Evolutionary conservation across 2,797 vertebrate genomes (phyloP), one percentile per base, ranked within the genome.

Genomic region (Merluccius polli): DNA sequence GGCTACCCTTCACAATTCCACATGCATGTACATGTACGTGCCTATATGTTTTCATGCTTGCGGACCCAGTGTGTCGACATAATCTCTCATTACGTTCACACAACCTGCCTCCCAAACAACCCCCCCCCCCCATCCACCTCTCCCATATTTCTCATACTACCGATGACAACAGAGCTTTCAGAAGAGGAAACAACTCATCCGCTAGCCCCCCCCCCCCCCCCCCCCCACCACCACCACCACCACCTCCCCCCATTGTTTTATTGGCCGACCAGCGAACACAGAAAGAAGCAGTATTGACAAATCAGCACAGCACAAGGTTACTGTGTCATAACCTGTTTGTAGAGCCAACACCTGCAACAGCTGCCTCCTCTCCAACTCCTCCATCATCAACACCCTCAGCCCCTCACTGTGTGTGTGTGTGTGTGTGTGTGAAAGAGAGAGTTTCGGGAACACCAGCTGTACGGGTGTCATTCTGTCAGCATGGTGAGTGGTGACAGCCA

Each of bases 261-360:
- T 77, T 4, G 15, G 79, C 71, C 31, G 75, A 83, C 74, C 68
- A 83, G 86, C n/a, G 77, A 82, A 82, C 75, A 90, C 87, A 91
- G 88, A 87, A 65, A 78, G 52, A 83, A 73, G 65, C 52, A 74
- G 74, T 73, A 82, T n/a, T 78, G 82, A 87, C 72, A 86, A 79
- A 74, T 91, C 90, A 90, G 85, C 89, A 84, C 86, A 75, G 83
- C 81, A 82, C 52, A 21, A 9, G 88, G 87, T 88, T 81, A 82
- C 67, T 12, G 2, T 87, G 82, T 84, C 87, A 84, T 79, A 84
- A 82, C 77, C 52, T 87, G 89, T 89, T 90, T 88, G 80, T 48
- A 82, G 81, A 83, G 68, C 78, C 75, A 38, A 10, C 16, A 82
- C 73, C 84, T 85, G 84, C 86, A 82, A 9, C 86, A 90, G 88